phyloP scores from a whole-genome alignment of 2,888 invertebrate genomes.

The Ommatoiulus sabulosus region DNA sequence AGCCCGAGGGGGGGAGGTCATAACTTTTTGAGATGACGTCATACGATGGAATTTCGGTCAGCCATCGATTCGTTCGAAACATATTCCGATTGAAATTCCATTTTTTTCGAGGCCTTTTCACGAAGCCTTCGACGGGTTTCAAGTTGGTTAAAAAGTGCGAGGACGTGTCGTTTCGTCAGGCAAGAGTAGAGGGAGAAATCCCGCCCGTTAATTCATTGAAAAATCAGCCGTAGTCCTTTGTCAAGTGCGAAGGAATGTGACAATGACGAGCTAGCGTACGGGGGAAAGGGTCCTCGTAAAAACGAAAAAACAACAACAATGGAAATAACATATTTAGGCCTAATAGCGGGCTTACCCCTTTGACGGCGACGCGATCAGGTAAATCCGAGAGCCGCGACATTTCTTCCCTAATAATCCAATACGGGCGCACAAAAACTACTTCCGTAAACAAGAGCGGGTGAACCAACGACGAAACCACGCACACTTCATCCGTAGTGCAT shows the following conservation, averaged over 20 bases:
- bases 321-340: slow-evolving; percentile 18
- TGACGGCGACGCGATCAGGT: not conserved
- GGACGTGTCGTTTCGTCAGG: not conserved
- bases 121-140: not conserved
- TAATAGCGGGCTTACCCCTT: not conserved
- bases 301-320: not conserved
- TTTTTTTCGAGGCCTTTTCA: not conserved
- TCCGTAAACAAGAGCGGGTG: slow-evolving; percentile 27
- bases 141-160: too few relatives aligned
- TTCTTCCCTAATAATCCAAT: slow-evolving; percentile 13
- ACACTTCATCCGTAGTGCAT: not conserved
- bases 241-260: slow-evolving; percentile 27
- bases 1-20: not conserved
- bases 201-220: not conserved
- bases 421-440: slow-evolving; percentile 34
- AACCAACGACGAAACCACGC: slow-evolving; percentile 19
- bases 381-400: slow-evolving; percentile 10
- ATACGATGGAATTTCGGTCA: not conserved
- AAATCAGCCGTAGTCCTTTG: not conserved
- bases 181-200: not conserved
- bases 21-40: slow-evolving; percentile 25
- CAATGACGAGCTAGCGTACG: not conserved
- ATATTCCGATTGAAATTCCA: not conserved
- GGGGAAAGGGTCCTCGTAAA: slow-evolving; percentile 6
- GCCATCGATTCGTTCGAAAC: not conserved